Base-by-base conservation (phyloP, 2,113 vertebrate genomes). In the Sturnira hondurensis region DNA sequence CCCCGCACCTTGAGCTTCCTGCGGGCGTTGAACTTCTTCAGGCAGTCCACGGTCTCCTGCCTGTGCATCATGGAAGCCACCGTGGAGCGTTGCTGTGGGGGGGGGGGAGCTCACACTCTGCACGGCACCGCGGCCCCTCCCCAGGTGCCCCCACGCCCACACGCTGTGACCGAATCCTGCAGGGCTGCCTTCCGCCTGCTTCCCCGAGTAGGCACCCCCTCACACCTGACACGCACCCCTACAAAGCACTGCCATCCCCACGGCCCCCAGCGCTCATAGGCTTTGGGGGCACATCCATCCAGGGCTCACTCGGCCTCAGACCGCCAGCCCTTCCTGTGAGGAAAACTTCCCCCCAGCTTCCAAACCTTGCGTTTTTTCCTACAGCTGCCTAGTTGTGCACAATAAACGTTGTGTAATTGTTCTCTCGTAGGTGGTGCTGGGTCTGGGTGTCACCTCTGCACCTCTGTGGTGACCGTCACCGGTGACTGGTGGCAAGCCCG, bases 21-120 rank as follows among this genome's bases (percentile, higher is more conserved):
- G 92, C 99, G 98, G 63, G 99, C 99, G 26, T 99, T 99, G 97
- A 99, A 99, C 92, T 99, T 99, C 99, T 99, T 99, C 98, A 99
- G 98, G 98, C 99, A 99, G 97, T 99, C 99, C 96, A 99, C 99
- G 31, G 99, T 99, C 98, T 99, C 99, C 98, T 99, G 99, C 85
- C 99, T 99, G 99, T 99, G 99, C 99, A 99, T 99, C 99, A 99
- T 99, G 92, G 99, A 99, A 33, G 99, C 99, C 97, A 99, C 99
- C 84, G 99, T 99, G 97, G 99, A 99, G 94, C 99, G 99, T 99
- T 99, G 99, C 99, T 99, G 96, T 82, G 96, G 93, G 22, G 61
- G 14, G 28, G 28, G 4, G 93, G 28, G 58, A 4, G 28, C 28
- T 47, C 61, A 33, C 61, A 28, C 24, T 16, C 24, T 3, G 24